Evolutionary conservation across 2,797 vertebrate genomes (phyloP), one percentile per base, ranked within the genome.

Genomic region (Acrocephalus scirpaceus): DNA sequence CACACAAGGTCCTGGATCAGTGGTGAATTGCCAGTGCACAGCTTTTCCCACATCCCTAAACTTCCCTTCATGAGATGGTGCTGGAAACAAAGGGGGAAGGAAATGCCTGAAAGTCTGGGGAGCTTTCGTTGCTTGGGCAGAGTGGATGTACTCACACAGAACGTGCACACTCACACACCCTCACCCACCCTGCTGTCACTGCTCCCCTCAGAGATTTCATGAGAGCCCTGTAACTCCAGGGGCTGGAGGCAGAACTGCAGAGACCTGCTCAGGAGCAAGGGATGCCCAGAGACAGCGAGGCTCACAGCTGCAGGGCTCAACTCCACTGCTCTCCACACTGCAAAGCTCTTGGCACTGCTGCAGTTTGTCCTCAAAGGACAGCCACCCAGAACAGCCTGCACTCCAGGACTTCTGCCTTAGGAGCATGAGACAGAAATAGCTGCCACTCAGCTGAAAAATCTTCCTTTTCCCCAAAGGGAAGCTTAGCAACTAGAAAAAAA

Each of bases 101-200:
- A 84, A 85, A 65, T 4, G 5, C 30, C 10, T 44, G 23, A 56
- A 80, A 56, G 36, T 7, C n/a, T 48, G 32, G 11, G 47, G 22
- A 48, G 48, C 12, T 86, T 77, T 32, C 19, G 47, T 51, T 12
- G 38, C 10, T 53, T 77, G 57, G 45, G 77, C 65, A 74, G 38
- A 38, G 38, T 38, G 38, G 38, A 38, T 38, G 38, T 5, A 38
- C 38, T 38, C 38, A 38, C 38, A 38, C 29, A 65, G 22, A 72
- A 16, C 0, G 3, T 21, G 15, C 10, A 7, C 3, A 5, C 29
- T 60, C 13, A 7, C 4, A 66, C 22, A 23, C 1, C 7, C 40
- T 36, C 32, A 29, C 0, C 53, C 6, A 23, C 40, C 36, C 61
- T 54, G 16, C 23, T 34, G 19, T 12, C 60, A 17, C 60, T 54